A percentile compares a stretch with the other conserved stretches of the same genome.
These are phyloP conservation scores for Trimorus sp. DNA, from an alignment of 2,888 invertebrate genomes.

Conservation along the genomic window DNA sequence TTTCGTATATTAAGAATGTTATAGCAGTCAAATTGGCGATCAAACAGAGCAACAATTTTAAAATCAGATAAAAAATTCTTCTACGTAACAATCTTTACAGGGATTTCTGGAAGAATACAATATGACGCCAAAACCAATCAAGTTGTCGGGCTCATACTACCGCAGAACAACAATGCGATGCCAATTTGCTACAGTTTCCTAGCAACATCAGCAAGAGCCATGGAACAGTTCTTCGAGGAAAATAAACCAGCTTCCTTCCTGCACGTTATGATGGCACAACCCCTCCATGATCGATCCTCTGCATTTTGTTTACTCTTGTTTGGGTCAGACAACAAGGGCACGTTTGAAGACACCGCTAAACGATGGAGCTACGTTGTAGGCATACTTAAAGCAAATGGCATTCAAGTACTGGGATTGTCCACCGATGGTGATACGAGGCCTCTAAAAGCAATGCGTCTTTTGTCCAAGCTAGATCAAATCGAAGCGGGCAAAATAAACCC, in stretches of 20 bases:
- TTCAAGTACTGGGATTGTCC: conserved; percentile 67
- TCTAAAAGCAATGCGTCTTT: conserved; percentile 69
- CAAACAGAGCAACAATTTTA: too few species aligned
- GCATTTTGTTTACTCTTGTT: conserved; percentile 68
- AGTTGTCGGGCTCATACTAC: conserved; percentile 69
- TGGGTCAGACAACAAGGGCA: conserved; percentile 70
- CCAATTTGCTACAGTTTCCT: conserved; percentile 56
- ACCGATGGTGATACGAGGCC: conserved; percentile 69
- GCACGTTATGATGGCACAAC: conserved; percentile 41
- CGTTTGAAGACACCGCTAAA: conserved; percentile 59
- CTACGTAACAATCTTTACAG: too few species aligned
- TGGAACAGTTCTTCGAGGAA: conserved; percentile 59
- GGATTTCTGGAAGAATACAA: conserved; percentile 62
- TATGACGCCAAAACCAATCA: conserved; percentile 66
- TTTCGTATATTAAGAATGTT: too few species aligned
- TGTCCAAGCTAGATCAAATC: conserved; percentile 46
- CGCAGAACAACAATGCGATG: conserved; percentile 62
- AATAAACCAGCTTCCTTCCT: conserved; percentile 53
- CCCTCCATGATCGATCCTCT: conserved; percentile 58
- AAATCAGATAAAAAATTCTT: too few species aligned
- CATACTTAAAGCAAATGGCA: conserved; percentile 53
- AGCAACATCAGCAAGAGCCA: conserved; percentile 60
- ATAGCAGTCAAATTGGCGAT: too few species aligned
- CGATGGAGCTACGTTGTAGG: conserved; percentile 55
- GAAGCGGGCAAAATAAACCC: neutral